A percentile compares a stretch with the other conserved stretches of the same genome.
Conservation (phyloP, 2,113 vertebrate species). For the Bombycilla garrulus region DNA sequence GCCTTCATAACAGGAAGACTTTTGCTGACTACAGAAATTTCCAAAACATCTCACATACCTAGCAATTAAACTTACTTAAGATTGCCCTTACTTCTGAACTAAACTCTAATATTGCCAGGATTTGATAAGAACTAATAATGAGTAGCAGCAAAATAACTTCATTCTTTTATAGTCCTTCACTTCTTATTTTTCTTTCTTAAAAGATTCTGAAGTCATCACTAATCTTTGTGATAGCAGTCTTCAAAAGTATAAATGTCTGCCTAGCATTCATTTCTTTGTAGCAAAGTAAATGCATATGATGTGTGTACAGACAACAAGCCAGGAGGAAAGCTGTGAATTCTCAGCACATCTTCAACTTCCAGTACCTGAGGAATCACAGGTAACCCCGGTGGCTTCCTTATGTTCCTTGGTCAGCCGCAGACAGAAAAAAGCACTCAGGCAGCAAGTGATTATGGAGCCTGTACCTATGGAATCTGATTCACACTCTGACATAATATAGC, state of each 20-base stretch:
- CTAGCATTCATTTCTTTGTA: background rate
- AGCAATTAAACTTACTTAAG: background rate
- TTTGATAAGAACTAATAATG: background rate
- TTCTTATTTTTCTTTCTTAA: background rate
- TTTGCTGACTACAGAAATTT: background rate
- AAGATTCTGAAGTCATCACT: background rate
- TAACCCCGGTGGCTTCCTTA: background rate
- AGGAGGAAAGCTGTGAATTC: background rate
- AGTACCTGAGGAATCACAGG: background rate
- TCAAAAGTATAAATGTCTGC: background rate
- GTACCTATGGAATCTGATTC: background rate
- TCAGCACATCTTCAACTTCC: background rate
- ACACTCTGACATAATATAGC: background rate
- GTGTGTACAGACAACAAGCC: background rate
- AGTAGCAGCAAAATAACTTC: background rate
- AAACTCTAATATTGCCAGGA: background rate
- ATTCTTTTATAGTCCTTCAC: background rate
- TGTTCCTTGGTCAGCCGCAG: background rate
- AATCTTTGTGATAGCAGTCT: background rate
- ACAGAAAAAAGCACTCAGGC: background rate
- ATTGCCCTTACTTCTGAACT: background rate
- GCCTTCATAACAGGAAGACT: background rate
- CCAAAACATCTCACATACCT: background rate
- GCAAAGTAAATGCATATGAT: background rate
- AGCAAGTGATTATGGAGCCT: background rate